Evolutionary conservation across 2,113 vertebrate genomes (phyloP).

Genomic region (Cairina moschata): DNA sequence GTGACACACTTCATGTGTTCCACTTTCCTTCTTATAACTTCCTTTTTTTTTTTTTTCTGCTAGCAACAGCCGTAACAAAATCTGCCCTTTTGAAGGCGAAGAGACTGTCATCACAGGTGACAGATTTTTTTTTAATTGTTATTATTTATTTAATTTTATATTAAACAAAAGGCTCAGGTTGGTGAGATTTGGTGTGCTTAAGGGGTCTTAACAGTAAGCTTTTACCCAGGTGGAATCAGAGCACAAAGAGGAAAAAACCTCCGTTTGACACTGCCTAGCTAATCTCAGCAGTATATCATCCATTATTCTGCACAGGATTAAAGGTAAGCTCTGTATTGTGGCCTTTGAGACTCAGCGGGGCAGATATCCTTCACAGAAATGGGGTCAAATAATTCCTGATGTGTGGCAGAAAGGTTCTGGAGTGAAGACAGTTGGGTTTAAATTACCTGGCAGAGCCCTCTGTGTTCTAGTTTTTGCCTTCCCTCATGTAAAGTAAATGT

Average conservation of each 20-base stretch:
- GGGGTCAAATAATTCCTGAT: slow-evolving; percentile 27
- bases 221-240: slow-evolving; percentile 1
- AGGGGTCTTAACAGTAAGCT: background rate
- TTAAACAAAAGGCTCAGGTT: background rate
- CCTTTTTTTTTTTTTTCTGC: accelerated
- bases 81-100: background rate
- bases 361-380: background rate
- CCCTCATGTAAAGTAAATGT: background rate
- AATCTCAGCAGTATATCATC: slow-evolving; percentile 5
- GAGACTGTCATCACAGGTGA: background rate
- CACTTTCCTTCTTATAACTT: background rate
- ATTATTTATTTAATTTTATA: background rate
- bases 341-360: slow-evolving; percentile 8
- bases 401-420: background rate
- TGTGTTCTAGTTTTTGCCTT: background rate
- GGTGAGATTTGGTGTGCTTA: slow-evolving; percentile 15
- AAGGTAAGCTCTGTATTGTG: slow-evolving; percentile 17
- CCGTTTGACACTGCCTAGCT: background rate
- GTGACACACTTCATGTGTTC: background rate
- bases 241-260: slow-evolving; percentile 22
- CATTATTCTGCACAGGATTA: slow-evolving; percentile 50
- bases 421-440: background rate
- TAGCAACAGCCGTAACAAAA: background rate
- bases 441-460: background rate
- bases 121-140: background rate